Conservation (phyloP, 2,797 vertebrate species). For the Eupleurogrammus muticus region DNA sequence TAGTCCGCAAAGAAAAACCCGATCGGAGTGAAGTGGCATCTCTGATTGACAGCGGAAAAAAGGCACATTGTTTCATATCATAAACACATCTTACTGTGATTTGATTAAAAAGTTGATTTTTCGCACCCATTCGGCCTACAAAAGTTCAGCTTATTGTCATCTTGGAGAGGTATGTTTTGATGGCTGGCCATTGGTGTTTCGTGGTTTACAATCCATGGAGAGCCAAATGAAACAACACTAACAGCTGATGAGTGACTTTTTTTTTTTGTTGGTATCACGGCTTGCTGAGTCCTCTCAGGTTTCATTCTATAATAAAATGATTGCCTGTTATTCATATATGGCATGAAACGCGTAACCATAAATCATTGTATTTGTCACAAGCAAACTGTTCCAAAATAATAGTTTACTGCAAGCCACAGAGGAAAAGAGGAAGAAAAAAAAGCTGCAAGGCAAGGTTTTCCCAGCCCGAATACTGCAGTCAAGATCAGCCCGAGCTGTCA, state of each 20-base stretch:
- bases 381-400: constrained; percentile 67
- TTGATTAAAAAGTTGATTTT: constrained; percentile 42
- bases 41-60: constrained; percentile 30
- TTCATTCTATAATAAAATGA: constrained; percentile 63
- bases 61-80: constrained; percentile 6
- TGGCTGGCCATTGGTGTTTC: constrained; percentile 56
- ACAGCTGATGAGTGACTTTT: constrained; percentile 60
- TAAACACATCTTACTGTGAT: constrained; percentile 18
- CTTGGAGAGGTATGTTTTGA: constrained; percentile 48
- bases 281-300: constrained; percentile 45
- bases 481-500: constrained; percentile 55
- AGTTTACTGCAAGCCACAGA: constrained; percentile 63
- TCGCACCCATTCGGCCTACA: constrained; percentile 15
- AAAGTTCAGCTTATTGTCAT: constrained; percentile 33
- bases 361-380: constrained; percentile 73
- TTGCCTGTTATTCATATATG: constrained; percentile 66
- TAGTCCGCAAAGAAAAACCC: constrained; percentile 42
- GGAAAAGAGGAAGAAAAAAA: constrained; percentile 15
- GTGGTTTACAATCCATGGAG: constrained; percentile 48
- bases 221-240: constrained; percentile 62
- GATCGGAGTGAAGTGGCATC: constrained; percentile 30
- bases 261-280: constrained; percentile 61
- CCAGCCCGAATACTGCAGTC: constrained; percentile 49
- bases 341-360: constrained; percentile 68
- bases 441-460: constrained; percentile 45